A percentile compares a stretch with the other conserved stretches of the same genome.
phyloP scores from a whole-genome alignment of 2,888 invertebrate genomes.

The Phorcus lineatus region DNA sequence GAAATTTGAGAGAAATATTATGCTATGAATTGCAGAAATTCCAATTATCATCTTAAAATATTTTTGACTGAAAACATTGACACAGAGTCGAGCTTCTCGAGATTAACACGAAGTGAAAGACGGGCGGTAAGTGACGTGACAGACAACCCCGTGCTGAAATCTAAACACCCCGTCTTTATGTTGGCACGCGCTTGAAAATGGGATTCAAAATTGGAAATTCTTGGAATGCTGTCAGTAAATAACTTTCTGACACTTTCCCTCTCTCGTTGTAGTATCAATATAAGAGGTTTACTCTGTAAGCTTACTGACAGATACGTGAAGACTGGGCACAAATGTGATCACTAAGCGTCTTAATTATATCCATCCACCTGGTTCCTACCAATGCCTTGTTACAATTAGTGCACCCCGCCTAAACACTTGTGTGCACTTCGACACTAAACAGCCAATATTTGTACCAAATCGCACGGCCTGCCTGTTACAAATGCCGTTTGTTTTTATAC shows the following conservation, averaged over 20 bases:
- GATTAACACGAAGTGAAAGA: too few relatives aligned
- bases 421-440: background rate
- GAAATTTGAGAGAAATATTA: too few relatives aligned
- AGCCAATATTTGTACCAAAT: background rate
- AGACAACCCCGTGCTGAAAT: background rate
- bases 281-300: background rate
- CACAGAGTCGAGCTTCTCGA: too few relatives aligned
- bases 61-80: too few relatives aligned
- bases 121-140: background rate
- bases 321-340: background rate
- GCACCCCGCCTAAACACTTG: constrained; percentile 5
- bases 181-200: constrained; percentile 4
- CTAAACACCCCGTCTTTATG: background rate
- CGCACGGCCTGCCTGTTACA: background rate
- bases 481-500: background rate
- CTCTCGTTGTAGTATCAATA: background rate
- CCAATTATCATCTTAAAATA: too few relatives aligned
- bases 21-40: too few relatives aligned
- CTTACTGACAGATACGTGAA: background rate
- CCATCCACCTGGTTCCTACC: background rate
- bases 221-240: constrained; percentile 4
- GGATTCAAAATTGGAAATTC: background rate
- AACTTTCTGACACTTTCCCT: constrained; percentile 4
- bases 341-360: background rate
- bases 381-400: background rate